A percentile compares a stretch with the other conserved stretches of the same genome.
Conservation (phyloP, 1,140 invertebrate genomes). For the Dendroctonus valens region DNA sequence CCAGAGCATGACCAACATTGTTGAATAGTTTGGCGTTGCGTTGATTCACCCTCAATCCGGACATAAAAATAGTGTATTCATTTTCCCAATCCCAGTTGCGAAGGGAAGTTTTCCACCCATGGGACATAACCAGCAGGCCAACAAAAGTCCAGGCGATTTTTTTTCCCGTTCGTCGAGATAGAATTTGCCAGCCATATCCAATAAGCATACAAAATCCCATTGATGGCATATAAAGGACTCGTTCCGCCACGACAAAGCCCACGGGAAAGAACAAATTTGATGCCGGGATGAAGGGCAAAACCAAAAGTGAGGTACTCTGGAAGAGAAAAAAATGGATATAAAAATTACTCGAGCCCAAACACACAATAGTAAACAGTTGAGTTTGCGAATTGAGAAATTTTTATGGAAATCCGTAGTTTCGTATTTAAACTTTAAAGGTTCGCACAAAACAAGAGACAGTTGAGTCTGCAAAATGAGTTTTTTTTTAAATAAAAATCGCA, state of each 20-base stretch:
- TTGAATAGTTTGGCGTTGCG: conserved; percentile 95
- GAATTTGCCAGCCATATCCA: conserved; percentile 69
- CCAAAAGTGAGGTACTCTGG: conserved; percentile 79
- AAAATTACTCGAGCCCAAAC: background rate
- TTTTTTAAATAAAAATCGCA: too few species aligned
- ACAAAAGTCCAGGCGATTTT: conserved; percentile 63
- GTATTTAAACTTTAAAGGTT: too few species aligned
- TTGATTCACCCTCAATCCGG: conserved; percentile 85
- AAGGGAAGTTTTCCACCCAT: conserved; percentile 77
- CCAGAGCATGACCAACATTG: conserved; percentile 93
- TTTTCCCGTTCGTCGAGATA: conserved; percentile 56
- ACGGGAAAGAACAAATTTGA: conserved; percentile 97
- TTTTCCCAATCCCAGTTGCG: conserved; percentile 91
- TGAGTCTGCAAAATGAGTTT: too few species aligned
- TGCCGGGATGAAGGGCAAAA: conserved; percentile 91
- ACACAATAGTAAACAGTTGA: background rate
- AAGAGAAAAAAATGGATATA: conserved; percentile 46
- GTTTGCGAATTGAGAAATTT: background rate
- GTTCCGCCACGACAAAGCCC: conserved; percentile 95
- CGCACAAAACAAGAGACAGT: too few species aligned
- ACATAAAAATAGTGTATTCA: conserved; percentile 91
- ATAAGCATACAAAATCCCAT: conserved; percentile 96
- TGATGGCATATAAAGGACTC: conserved; percentile 94
- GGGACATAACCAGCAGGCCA: conserved; percentile 68
- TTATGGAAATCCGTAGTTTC: too few species aligned